Base-by-base conservation (phyloP, 2,797 vertebrate species). In the Petrocephalus schoutedeni region DNA sequence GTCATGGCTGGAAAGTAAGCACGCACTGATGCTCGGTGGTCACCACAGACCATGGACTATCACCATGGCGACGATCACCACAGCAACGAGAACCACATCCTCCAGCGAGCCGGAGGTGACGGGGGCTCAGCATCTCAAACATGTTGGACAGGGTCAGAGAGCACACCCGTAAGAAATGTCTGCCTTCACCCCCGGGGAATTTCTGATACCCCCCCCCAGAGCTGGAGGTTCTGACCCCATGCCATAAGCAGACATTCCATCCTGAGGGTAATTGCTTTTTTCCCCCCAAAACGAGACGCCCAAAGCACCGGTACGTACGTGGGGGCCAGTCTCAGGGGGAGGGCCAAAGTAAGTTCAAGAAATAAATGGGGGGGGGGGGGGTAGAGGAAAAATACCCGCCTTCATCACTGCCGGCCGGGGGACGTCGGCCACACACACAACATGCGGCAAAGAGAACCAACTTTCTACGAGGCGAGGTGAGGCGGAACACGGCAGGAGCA, bases 221-320 rank as follows among this genome's bases (percentile, higher is more conserved):
- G 53, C 53, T 59, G 77, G 56, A 61, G 56, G 12, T 41, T 87
- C 32, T 21, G 56, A 58, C 87, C 87, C 87, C 57, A 21, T 49
- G 87, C 77, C 77, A 83, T 21, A 59, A 84, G 10, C 77, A 88
- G 56, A 88, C 74, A 83, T 61, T 61, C 87, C 87, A 51, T 54
- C 57, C 56, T 28, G 56, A 58, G 71, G 54, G 87, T 80, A 77
- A 53, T 45, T 59, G 74, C 28, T 8, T 16, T 23, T 21, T 71
- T 74, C 53, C 28, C 45, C 19, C 49, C 16, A 32, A 67, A 88
- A 51, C 16, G 23, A 88, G 61, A 85, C n/a, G 80, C 80, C 59
- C 28, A 54, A 51, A 51, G 83, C 87, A 21, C 61, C 82, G 3
- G 23, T 88, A 49, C 59, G n/a, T 67, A 59, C 28, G 12, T 23